Evolutionary conservation across 92 coral and sea anemone species (phyloP).

Genomic region (Diadumene lineata): DNA sequence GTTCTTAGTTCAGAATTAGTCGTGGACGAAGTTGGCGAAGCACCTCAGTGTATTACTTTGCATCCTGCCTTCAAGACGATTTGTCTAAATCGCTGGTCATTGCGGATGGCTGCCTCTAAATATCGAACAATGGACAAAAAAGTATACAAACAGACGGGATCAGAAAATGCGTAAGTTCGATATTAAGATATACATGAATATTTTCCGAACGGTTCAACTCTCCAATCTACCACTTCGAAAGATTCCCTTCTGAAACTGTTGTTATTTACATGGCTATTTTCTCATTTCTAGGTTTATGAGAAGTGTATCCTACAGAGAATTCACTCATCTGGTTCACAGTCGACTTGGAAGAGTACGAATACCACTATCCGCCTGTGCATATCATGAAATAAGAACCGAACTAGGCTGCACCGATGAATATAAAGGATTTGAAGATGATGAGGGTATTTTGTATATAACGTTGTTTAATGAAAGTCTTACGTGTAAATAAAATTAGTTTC

Average conservation of each 20-base stretch:
- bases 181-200: too few species aligned
- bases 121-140: conserved; percentile 32
- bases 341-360: conserved; percentile 9
- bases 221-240: too few species aligned
- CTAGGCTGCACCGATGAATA: not conserved
- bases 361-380: conserved; percentile 28
- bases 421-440: not conserved
- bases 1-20: conserved; percentile 30
- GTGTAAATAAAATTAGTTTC: too few species aligned
- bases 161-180: conserved; percentile 27
- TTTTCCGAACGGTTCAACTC: too few species aligned
- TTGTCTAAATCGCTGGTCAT: conserved; percentile 44
- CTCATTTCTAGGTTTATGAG: conserved; percentile 11
- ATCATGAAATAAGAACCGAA: conserved; percentile 6
- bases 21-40: conserved; percentile 24
- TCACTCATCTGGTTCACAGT: conserved; percentile 21
- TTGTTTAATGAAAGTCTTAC: too few species aligned
- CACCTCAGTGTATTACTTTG: conserved; percentile 32
- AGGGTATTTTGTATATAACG: too few species aligned
- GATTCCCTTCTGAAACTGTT: not conserved
- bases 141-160: conserved; percentile 33
- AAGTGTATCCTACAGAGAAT: conserved; percentile 37
- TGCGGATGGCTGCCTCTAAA: conserved; percentile 36
- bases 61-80: conserved; percentile 45
- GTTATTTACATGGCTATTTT: not conserved